Base-by-base conservation (phyloP, 2,797 vertebrate species). In the Acanthurus lineatus region DNA sequence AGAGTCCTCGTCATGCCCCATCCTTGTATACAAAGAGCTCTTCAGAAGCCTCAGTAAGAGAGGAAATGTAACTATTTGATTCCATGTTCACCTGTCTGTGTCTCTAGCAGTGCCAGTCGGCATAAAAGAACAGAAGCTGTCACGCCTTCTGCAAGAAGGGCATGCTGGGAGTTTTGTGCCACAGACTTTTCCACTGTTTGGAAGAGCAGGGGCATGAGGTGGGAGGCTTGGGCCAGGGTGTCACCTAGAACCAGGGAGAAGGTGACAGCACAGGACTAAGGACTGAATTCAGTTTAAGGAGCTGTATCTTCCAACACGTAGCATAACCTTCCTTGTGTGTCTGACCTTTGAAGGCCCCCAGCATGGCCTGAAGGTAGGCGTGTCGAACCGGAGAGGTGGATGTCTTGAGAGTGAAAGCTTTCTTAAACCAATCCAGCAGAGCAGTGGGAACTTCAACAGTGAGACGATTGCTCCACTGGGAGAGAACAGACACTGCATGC, bases 321-420 rank as follows among this genome's bases (percentile, higher is more conserved):
- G 47, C n/a, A 2, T 1, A 20, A 38, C 0, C 4, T 22, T 1
- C 10, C 25, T 19, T 7, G 14, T 35, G 12, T 5, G 11, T 59
- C 95, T 93, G 86, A 99, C 98, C 97, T 97, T 95, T 97, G 90
- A 98, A 99, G 57, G 96, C 96, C 16, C 95, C 95, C 28, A 99
- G 88, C 97, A 99, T 96, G 86, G 96, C 96, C 91, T 99, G 98
- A 80, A 99, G 92, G 92, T 99, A 99, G n/a, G 97, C 96, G 0
- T 99, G 98, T 63, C 98, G 96, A 79, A 99, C 97, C 0, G 95
- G 92, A 6, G 98, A 97, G 9, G 98, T 99, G 49, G 96, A 97
- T 9, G 97, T 96, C 94, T 99, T 99, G 52, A 99, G 96, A 88
- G 96, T 97, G 90, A 98, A 98, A 3, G 96, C 97, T 90, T 99